These are phyloP conservation scores for Anisognathus igniventris DNA, from an alignment of 2,797 vertebrate genomes.

Conservation along the genomic window DNA sequence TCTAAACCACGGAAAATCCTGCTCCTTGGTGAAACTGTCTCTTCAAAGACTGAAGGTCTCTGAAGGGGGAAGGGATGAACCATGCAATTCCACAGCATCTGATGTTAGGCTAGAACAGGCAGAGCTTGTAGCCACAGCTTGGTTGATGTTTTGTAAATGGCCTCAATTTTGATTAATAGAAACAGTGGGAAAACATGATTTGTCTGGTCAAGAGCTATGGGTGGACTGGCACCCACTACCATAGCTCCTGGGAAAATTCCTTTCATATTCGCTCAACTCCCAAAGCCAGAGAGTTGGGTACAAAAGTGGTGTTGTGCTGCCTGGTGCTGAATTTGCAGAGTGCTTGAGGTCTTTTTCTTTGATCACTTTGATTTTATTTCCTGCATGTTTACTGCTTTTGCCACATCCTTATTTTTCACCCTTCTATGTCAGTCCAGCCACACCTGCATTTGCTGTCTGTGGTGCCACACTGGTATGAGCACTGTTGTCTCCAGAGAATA, in stretches of 20 bases:
- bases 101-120: slow-evolving; percentile 8
- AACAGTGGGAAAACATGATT: not conserved
- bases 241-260: not conserved
- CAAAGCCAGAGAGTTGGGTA: not conserved
- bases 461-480: not conserved
- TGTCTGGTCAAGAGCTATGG: not conserved
- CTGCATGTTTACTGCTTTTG: not conserved
- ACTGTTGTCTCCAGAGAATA: not conserved
- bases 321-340: not conserved
- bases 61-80: slow-evolving; percentile 11
- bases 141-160: slow-evolving; percentile 20
- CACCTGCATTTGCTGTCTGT: not conserved
- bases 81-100: slow-evolving; percentile 20
- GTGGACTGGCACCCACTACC: not conserved
- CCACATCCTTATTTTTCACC: not conserved
- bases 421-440: not conserved
- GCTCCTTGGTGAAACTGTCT: slow-evolving; percentile 44
- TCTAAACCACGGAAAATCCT: slow-evolving; percentile 51
- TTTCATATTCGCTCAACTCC: not conserved
- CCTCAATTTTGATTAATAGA: slow-evolving; percentile 23
- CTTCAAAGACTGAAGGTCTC: slow-evolving; percentile 44
- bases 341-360: not conserved
- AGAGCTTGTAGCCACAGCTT: slow-evolving; percentile 13
- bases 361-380: not conserved
- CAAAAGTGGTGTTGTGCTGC: not conserved